Percentiles rank a stretch among this genome's conserved stretches.
These are phyloP conservation scores for Hirundichthys speculiger DNA, from an alignment of 2,113 vertebrate species.

Conservation along the genomic window DNA sequence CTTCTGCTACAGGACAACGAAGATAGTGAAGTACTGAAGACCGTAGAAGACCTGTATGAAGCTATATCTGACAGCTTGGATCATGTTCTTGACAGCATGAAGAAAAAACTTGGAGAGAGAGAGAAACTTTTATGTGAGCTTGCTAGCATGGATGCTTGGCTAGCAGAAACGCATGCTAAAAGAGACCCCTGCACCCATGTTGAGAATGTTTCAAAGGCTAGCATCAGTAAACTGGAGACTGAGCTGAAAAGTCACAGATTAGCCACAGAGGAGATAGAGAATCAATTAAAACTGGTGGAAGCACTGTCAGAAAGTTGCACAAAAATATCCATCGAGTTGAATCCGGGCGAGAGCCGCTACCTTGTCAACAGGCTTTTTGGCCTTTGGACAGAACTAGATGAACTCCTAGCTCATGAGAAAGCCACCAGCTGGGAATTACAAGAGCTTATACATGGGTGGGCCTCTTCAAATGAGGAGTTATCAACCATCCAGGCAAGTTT, in stretches of 20 bases:
- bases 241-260: slow-evolving; percentile 62
- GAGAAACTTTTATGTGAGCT: slow-evolving; percentile 79
- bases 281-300: slow-evolving; percentile 69
- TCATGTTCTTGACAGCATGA: slow-evolving; percentile 79
- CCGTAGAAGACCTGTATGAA: slow-evolving; percentile 81
- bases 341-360: slow-evolving; percentile 84
- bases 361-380: slow-evolving; percentile 83
- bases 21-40: slow-evolving; percentile 72
- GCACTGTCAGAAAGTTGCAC: slow-evolving; percentile 69
- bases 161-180: slow-evolving; percentile 57
- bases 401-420: slow-evolving; percentile 79
- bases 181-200: slow-evolving; percentile 47
- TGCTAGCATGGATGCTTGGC: slow-evolving; percentile 76
- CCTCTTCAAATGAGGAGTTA: slow-evolving; percentile 77
- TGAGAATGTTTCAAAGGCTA: slow-evolving; percentile 57
- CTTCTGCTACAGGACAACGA: slow-evolving; percentile 49
- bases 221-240: slow-evolving; percentile 65
- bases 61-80: slow-evolving; percentile 77
- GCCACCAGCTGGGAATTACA: slow-evolving; percentile 77
- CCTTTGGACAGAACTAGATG: slow-evolving; percentile 80
- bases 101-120: slow-evolving; percentile 80
- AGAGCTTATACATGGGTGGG: slow-evolving; percentile 77
- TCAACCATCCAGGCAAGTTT: slow-evolving; percentile 76
- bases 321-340: slow-evolving; percentile 73
- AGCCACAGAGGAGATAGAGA: slow-evolving; percentile 76